Percentiles rank a stretch among this genome's conserved stretches.
Conservation (phyloP, 2,113 vertebrate species). For the Eulemur rufifrons region DNA sequence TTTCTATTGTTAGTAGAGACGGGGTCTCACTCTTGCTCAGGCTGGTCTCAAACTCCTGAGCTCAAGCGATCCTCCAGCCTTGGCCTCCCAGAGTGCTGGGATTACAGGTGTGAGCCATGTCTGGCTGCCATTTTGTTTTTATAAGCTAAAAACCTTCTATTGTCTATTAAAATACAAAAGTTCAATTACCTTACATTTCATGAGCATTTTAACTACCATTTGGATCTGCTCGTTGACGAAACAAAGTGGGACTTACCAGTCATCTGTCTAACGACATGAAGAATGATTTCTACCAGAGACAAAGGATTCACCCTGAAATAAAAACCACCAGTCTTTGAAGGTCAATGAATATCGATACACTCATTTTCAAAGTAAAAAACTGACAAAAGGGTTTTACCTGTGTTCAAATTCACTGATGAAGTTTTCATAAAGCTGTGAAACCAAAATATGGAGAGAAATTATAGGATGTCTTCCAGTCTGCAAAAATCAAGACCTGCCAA, state of each 20-base stretch:
- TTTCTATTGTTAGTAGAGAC: too few species aligned
- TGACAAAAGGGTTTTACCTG: slow-evolving; percentile 86
- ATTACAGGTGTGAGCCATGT: too few species aligned
- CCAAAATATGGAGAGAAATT: not conserved
- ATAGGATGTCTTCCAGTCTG: not conserved
- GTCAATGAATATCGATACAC: not conserved
- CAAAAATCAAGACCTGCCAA: not conserved
- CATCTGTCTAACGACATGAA: slow-evolving; percentile 95
- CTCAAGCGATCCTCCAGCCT: too few species aligned
- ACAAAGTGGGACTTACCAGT: slow-evolving; percentile 84
- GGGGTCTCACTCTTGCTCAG: too few species aligned
- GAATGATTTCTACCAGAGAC: slow-evolving; percentile 97
- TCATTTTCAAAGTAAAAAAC: not conserved
- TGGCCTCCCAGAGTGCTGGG: too few species aligned
- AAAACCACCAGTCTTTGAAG: not conserved
- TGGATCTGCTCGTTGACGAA: not conserved
- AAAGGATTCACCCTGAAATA: slow-evolving; percentile 95
- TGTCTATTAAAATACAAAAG: not conserved
- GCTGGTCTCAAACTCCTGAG: too few species aligned
- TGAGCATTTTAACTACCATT: not conserved
- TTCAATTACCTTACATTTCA: not conserved
- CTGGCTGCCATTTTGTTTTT: too few species aligned
- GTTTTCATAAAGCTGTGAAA: slow-evolving; percentile 95
- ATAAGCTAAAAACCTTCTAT: too few species aligned
- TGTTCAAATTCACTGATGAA: slow-evolving; percentile 99